Base-by-base conservation (phyloP, 1,140 invertebrate species). In the Colletes latitarsis region DNA sequence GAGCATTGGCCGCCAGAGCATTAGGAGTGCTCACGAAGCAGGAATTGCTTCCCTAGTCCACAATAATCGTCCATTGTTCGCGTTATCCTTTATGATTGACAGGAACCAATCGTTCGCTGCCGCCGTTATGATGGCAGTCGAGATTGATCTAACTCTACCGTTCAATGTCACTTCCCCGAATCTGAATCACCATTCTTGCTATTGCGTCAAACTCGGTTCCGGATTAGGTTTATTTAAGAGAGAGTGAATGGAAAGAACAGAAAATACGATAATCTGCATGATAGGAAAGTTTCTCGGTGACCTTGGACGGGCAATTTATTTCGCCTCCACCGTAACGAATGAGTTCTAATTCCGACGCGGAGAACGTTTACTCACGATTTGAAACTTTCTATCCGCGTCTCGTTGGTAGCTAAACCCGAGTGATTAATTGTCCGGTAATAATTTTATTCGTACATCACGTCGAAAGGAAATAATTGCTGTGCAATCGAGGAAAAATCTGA, bases 1-100 rank as follows among this genome's bases (percentile, higher is more conserved):
- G 94, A 88, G 94, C 95, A 3, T 94, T 95, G 75, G 89, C 93
- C 30, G 94, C 95, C 77, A 94, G 95, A 90, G 94, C 95, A 55
- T 92, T 96, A 3, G 92, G 92, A 30, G 90, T 90, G 3, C 93
- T 96, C 69, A 95, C 95, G 4, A 91, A 95, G 39, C 93, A 94
- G 6, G 95, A 96, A 87, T 87, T 96, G 19, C 84, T 96, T n/a
- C 85, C 92, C 80, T 82, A 89, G 74, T 87, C 71, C n/a, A n/a
- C n/a, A n/a, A n/a, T n/a, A n/a, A n/a, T n/a, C n/a, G n/a, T n/a
- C n/a, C 53, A 46, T 21, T 6, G 6, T 49, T 58, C n/a, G n/a
- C 6, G n/a, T 73, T 3, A n/a, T 19, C 17, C 43, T 10, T 15
- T 46, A 63, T 6, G 21, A 49, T 12, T 3, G 62, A 6, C 15